phyloP scores from a whole-genome alignment of 2,888 invertebrate genomes.

The Rhingia rostrata region DNA sequence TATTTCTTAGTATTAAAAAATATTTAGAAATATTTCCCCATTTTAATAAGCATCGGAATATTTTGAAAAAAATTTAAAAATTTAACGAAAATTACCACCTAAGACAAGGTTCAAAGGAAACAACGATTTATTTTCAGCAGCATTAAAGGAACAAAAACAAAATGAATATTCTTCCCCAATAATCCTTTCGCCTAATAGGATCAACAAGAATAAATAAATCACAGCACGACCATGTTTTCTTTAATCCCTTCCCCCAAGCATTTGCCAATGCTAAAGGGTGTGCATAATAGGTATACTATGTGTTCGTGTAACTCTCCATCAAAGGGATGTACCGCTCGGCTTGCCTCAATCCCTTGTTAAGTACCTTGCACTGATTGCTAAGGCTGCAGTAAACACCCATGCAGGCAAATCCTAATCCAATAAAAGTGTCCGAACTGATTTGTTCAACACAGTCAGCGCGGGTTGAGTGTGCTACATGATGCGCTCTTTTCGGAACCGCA shows the following conservation, averaged over 20 bases:
- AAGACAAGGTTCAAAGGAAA: too few species aligned
- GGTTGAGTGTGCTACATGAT: constrained; percentile 37
- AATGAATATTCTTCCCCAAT: neutral
- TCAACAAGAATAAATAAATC: neutral
- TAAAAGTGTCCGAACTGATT: constrained; percentile 44
- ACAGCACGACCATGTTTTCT: neutral
- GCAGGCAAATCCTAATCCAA: constrained; percentile 54
- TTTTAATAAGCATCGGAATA: too few species aligned
- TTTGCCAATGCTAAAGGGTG: constrained; percentile 7
- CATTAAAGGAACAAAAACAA: too few species aligned
- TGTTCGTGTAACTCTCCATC: constrained; percentile 8
- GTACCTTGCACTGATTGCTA: constrained; percentile 48
- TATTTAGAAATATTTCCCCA: too few species aligned
- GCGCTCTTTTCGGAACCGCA: constrained; percentile 36
- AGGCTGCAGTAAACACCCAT: constrained; percentile 13
- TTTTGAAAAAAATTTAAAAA: too few species aligned
- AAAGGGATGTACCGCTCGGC: constrained; percentile 7
- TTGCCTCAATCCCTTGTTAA: constrained; percentile 28
- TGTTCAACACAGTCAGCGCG: neutral
- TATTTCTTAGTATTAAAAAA: too few species aligned
- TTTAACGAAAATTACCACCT: too few species aligned
- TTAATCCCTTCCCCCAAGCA: constrained; percentile 19
- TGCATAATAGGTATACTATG: constrained; percentile 1
- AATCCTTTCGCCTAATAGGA: constrained; percentile 11
- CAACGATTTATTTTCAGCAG: too few species aligned